Evolutionary conservation across 1,140 invertebrate genomes (phyloP), one percentile per base, ranked within the genome.

Genomic region (Psix sp.): DNA sequence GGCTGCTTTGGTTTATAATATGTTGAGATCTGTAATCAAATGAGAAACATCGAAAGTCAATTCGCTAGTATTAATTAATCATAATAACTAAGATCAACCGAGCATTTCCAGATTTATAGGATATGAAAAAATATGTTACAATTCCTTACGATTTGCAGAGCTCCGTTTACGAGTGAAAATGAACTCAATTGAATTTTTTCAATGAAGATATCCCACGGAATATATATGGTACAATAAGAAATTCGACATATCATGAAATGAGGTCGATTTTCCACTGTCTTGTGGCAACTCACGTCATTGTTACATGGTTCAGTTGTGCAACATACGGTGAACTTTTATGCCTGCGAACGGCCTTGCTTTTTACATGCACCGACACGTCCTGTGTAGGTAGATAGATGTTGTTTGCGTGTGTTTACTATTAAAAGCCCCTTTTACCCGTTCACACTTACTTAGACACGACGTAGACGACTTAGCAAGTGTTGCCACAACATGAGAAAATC

Each of bases 301-400:
- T 75, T 75, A 60, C 65, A 75, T 43, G 52, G 40, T 45, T 52
- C 33, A 33, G 51, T 75, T 75, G 65, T 68, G 72, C 65, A 74
- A 74, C 45, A 52, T 60, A 31, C 39, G 56, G 66, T 71, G 60
- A 76, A 71, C 73, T 76, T 71, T 76, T 76, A 71, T 71, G 48
- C 56, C 56, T 67, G 62, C 56, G 46, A 76, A 76, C 73, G 73
- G 66, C 66, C 66, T 76, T 76, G 73, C 56, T 62, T 76, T 71
- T 71, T 71, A 54, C 60, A 76, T 70, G 66, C 46, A 56, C 48
- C 46, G 72, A 54, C 59, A 46, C 48, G 46, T 54, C 16, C 38
- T 33, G 39, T 67, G 66, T 71, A 45, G 54, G 60, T n/a, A n/a
- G n/a, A n/a, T n/a, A n/a, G n/a, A n/a, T 71, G 60, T 63, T 36